Evolutionary conservation across 2,888 invertebrate genomes (phyloP).

Genomic region (Adelognathus sp.): DNA sequence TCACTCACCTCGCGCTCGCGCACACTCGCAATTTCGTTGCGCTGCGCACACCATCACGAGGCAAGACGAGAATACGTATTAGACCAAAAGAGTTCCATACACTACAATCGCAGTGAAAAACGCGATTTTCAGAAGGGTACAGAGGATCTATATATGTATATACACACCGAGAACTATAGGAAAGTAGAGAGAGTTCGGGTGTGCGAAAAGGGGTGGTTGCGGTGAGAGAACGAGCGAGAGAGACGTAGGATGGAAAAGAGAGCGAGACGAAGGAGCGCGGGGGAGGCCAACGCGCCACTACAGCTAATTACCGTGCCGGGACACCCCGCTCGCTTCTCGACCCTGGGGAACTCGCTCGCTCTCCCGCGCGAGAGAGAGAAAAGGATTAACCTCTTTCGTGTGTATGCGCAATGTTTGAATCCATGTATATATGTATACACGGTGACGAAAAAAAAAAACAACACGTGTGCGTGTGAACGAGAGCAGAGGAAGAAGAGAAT

Average conservation of each 20-base stretch:
- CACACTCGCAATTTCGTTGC: neutral
- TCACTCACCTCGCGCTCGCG: constrained; percentile 22
- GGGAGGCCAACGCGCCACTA: constrained; percentile 60
- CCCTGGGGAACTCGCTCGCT: constrained; percentile 52
- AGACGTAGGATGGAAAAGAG: constrained; percentile 8
- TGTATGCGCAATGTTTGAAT: neutral
- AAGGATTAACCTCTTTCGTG: constrained; percentile 33
- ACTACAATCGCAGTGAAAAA: constrained; percentile 70
- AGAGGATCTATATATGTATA: constrained; percentile 2
- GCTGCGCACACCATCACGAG: too few relatives aligned
- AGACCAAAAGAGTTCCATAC: constrained; percentile 25
- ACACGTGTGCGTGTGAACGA: constrained; percentile 4
- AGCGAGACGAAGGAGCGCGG: constrained; percentile 51
- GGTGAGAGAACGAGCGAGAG: constrained; percentile 17
- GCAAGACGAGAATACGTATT: constrained; percentile 7
- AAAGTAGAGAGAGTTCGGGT: constrained; percentile 13
- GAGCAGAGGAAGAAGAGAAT: constrained; percentile 7
- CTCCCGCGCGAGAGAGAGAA: constrained; percentile 20
- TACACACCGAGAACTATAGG: neutral
- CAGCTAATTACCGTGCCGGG: constrained; percentile 68
- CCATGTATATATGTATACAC: too few relatives aligned
- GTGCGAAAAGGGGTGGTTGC: constrained; percentile 51
- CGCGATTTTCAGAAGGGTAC: constrained; percentile 75
- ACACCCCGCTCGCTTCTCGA: constrained; percentile 55
- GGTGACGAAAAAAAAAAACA: neutral